phyloP scores from a whole-genome alignment of 2,888 invertebrate species.

The Troglohyphantes excavatus region DNA sequence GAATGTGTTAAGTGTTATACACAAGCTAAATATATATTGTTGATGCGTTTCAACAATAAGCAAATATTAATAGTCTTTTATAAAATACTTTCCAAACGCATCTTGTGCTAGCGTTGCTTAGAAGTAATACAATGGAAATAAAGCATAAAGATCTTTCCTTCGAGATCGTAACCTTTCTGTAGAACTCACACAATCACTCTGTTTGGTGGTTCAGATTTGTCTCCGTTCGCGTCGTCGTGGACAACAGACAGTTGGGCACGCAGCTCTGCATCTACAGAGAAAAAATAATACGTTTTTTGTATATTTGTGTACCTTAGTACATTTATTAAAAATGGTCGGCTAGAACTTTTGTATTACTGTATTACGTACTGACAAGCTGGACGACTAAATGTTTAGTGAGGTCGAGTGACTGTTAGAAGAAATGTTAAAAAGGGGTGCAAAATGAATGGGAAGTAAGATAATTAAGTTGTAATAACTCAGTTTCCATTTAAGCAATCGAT shows the following conservation, averaged over 20 bases:
- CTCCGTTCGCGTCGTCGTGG: constrained; percentile 49
- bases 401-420: too few relatives aligned
- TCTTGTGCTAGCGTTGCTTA: constrained; percentile 16
- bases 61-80: constrained; percentile 4
- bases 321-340: too few relatives aligned
- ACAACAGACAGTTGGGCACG: constrained; percentile 74
- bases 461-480: too few relatives aligned
- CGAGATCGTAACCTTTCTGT: neutral
- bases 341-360: too few relatives aligned
- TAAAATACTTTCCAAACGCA: constrained; percentile 42
- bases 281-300: neutral
- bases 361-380: too few relatives aligned
- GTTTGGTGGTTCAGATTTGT: constrained; percentile 42
- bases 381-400: too few relatives aligned
- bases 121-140: constrained; percentile 11
- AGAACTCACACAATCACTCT: constrained; percentile 55
- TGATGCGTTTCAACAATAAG: neutral
- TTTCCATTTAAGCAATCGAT: too few relatives aligned
- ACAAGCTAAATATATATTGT: neutral
- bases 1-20: neutral
- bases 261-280: constrained; percentile 70
- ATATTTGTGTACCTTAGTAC: neutral
- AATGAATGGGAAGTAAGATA: too few relatives aligned
- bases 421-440: too few relatives aligned
- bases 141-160: constrained; percentile 31